phyloP scores from a whole-genome alignment of 2,797 vertebrate genomes.

The Brachyalestes nurse region DNA sequence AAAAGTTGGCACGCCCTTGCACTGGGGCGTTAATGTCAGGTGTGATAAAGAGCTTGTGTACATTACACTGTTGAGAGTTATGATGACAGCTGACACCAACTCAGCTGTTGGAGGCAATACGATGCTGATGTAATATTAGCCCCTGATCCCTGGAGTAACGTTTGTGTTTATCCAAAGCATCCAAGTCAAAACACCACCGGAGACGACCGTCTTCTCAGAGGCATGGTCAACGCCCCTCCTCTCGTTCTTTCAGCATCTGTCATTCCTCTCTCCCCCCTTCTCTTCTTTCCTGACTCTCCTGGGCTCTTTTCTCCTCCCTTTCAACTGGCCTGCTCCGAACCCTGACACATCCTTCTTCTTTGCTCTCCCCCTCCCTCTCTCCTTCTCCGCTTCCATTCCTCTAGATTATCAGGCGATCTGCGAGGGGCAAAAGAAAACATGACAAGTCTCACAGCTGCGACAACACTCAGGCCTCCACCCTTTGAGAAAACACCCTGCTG shows the following conservation, averaged over 20 bases:
- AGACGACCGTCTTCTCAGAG: neutral
- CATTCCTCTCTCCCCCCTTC: neutral
- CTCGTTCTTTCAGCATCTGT: neutral
- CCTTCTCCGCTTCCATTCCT: slow-evolving; percentile 42
- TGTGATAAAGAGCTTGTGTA: slow-evolving; percentile 1
- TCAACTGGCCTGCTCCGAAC: slow-evolving; percentile 18
- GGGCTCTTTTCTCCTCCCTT: slow-evolving; percentile 15
- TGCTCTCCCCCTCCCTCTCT: slow-evolving; percentile 31
- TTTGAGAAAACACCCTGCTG: slow-evolving; percentile 49
- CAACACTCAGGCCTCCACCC: slow-evolving; percentile 64
- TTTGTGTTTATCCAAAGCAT: slow-evolving; percentile 33
- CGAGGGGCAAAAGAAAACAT: slow-evolving; percentile 66
- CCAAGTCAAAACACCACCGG: slow-evolving; percentile 28
- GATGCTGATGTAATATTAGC: slow-evolving; percentile 26
- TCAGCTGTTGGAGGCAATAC: slow-evolving; percentile 25
- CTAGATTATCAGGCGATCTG: slow-evolving; percentile 66
- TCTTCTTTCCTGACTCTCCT: slow-evolving; percentile 15
- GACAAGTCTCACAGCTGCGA: slow-evolving; percentile 73
- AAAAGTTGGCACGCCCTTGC: neutral
- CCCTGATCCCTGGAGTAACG: neutral
- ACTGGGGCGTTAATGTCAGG: neutral
- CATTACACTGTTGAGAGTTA: slow-evolving; percentile 7
- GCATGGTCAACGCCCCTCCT: neutral
- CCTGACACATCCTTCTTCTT: slow-evolving; percentile 36
- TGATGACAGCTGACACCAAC: slow-evolving; percentile 9